A percentile compares a stretch with the other conserved stretches of the same genome.
Evolutionary conservation across 2,888 invertebrate genomes (phyloP).

Genomic region (Adineta ricciae): DNA sequence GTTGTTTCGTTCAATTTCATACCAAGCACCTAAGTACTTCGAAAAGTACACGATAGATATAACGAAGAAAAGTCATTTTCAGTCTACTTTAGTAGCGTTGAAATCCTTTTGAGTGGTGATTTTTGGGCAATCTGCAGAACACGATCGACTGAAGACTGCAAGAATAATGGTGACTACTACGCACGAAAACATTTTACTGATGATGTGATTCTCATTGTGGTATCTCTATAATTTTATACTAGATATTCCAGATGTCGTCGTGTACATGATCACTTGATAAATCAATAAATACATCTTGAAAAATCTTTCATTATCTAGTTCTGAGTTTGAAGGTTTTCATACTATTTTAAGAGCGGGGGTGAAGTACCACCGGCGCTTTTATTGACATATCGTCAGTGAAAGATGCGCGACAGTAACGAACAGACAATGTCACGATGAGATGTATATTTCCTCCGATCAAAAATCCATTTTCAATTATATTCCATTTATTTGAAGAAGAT

Average conservation of each 20-base stretch:
- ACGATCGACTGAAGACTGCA: not conserved
- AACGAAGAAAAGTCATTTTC: not conserved
- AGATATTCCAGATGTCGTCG: not conserved
- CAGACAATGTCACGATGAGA: too few species aligned
- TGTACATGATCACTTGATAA: not conserved
- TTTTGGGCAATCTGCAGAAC: not conserved
- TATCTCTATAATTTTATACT: not conserved
- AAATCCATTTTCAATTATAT: not conserved
- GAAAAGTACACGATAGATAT: not conserved
- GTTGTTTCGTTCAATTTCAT: conserved; percentile 36
- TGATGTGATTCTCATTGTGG: not conserved
- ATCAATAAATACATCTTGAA: too few species aligned
- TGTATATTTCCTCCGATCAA: too few species aligned
- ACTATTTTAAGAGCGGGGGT: too few species aligned
- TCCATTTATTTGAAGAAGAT: not conserved
- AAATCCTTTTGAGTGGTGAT: not conserved
- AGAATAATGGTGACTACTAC: not conserved
- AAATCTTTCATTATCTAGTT: too few species aligned
- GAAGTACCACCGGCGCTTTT: too few species aligned
- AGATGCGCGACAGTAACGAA: too few species aligned
- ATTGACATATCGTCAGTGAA: too few species aligned
- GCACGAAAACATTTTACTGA: not conserved
- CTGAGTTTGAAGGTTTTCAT: too few species aligned
- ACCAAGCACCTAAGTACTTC: conserved; percentile 37
- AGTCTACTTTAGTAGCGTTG: not conserved